Conservation (phyloP, 2,797 vertebrate species). For the Ataeniobius toweri region DNA sequence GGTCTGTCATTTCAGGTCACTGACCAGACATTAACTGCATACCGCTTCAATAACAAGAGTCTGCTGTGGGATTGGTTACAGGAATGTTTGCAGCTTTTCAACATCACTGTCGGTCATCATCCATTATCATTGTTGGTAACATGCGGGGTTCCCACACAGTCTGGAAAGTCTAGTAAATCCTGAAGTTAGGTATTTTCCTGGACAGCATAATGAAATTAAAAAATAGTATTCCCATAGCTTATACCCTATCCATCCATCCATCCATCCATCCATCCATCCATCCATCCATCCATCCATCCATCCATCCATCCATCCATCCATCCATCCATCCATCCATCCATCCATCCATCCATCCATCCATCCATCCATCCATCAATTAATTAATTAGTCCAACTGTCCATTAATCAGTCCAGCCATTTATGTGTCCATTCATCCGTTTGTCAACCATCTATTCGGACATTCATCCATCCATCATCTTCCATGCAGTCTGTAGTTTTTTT, state of each 20-base stretch:
- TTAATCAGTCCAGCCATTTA: too few species aligned
- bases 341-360: too few species aligned
- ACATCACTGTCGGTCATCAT: background rate
- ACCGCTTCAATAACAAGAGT: background rate
- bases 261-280: background rate
- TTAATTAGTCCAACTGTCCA: too few species aligned
- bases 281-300: too few species aligned
- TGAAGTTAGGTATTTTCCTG: background rate
- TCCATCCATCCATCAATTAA: background rate
- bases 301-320: background rate
- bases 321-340: too few species aligned
- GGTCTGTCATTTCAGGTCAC: conserved; percentile 11
- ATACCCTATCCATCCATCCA: background rate
- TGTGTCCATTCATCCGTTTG: too few species aligned
- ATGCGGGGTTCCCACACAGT: background rate
- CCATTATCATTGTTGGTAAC: background rate
- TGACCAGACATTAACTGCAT: background rate
- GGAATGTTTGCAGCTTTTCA: background rate
- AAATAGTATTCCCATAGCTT: background rate
- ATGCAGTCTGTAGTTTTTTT: too few species aligned
- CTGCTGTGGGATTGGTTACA: background rate
- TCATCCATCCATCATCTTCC: too few species aligned
- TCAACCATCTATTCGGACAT: too few species aligned
- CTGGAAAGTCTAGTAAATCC: background rate
- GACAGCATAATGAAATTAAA: background rate